Base-by-base conservation (phyloP, 2,797 vertebrate genomes). In the Antrozous pallidus region DNA sequence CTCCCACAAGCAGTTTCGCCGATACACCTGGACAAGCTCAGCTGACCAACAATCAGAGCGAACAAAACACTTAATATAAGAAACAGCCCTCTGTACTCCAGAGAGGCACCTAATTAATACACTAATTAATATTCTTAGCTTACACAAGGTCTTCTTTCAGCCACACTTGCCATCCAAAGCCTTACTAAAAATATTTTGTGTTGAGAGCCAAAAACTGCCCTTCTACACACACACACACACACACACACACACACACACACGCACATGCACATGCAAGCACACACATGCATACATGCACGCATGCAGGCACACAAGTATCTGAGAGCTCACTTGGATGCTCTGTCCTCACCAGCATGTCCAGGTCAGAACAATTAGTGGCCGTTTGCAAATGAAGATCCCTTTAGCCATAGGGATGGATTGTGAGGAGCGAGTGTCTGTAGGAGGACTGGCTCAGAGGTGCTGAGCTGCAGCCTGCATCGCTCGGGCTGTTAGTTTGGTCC, bases 121-220 rank as follows among this genome's bases (percentile, higher is more conserved):
- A 70, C 36, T 45, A 8, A n/a, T 94, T 91, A 75, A 36, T 74
- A 83, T 78, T 95, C 65, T 65, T 63, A 20, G 26, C 31, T 36
- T 12, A 10, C 69, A 61, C 6, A 14, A 42, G 38, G 2, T 85
- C 51, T 67, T 47, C 2, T 95, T 91, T 94, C 22, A 91, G 94
- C 54, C 86, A 94, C 89, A 94, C 94, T 84, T 71, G 67, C 78
- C 95, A 77, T 94, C 91, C 71, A 92, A 80, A 96, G 81, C 91
- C 85, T 95, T 93, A 93, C 63, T 97, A 95, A 96, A 79, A 96
- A n/a, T 83, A 93, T 82, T 95, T 90, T 87, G 90, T 95, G 90
- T 96, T 96, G 90, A 93, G 95, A 93, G 96, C 81, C 92, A 90
- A 95, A 92, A 87, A 85, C 63, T 54, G 24, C 56, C 24, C 56